These are phyloP conservation scores for Spisula subtruncata DNA, from an alignment of 2,888 invertebrate genomes.

Conservation along the genomic window DNA sequence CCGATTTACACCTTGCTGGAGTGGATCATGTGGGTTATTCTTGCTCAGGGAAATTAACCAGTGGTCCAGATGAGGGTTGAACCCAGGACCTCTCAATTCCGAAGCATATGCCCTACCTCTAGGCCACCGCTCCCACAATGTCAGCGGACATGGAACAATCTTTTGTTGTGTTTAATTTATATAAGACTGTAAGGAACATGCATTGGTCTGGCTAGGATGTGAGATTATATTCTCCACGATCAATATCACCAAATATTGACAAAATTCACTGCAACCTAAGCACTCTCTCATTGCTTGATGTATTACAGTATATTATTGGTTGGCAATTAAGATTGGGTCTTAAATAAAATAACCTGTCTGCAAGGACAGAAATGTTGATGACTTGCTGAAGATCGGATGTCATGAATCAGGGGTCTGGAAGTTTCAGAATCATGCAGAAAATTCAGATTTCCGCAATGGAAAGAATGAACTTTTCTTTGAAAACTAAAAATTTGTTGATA, in stretches of 20 bases:
- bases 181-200: background rate
- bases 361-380: background rate
- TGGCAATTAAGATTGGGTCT: constrained; percentile 1
- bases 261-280: background rate
- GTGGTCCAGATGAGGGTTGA: too few species aligned
- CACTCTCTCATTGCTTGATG: background rate
- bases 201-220: background rate
- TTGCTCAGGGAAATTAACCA: too few species aligned
- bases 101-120: too few species aligned
- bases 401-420: too few species aligned
- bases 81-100: too few species aligned
- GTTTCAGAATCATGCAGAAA: too few species aligned
- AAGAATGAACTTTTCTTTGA: background rate
- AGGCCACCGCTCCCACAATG: too few species aligned
- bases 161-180: background rate
- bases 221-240: background rate
- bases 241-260: constrained; percentile 22
- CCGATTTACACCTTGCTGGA: too few species aligned
- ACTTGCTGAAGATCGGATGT: background rate
- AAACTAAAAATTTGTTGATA: too few species aligned
- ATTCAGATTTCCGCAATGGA: too few species aligned
- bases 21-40: too few species aligned
- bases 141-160: background rate
- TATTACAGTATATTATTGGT: background rate
- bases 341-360: constrained; percentile 20